Percentiles rank a stretch among this genome's conserved stretches.
These are phyloP conservation scores for Epinotia nisella DNA, from an alignment of 2,888 invertebrate species.

Conservation along the genomic window DNA sequence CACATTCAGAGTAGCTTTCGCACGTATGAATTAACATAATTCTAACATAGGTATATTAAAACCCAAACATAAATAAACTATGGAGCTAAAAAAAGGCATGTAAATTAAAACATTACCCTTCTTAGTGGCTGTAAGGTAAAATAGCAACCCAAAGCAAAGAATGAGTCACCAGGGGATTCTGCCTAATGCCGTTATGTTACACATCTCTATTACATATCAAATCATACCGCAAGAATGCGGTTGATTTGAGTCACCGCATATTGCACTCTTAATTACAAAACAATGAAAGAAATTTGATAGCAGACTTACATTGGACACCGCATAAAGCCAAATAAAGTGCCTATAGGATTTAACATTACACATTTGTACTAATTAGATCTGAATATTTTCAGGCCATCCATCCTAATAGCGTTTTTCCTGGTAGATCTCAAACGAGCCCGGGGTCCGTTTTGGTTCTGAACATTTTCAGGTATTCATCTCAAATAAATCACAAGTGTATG, in stretches of 20 bases:
- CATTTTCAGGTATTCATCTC: no score
- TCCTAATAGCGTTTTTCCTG: no score
- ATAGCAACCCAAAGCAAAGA: background rate
- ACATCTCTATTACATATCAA: background rate
- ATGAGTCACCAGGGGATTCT: background rate
- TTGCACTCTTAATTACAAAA: constrained; percentile 14
- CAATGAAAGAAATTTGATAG: constrained; percentile 24
- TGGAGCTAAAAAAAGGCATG: background rate
- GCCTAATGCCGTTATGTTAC: background rate
- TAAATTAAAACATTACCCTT: background rate
- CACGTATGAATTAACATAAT: no score
- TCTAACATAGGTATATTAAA: no score
- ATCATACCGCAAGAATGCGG: constrained; percentile 31
- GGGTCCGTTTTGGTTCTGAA: no score
- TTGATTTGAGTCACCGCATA: background rate
- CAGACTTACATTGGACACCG: background rate
- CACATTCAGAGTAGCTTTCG: no score
- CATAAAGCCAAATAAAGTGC: no score
- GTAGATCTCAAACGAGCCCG: no score
- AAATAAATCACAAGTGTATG: no score
- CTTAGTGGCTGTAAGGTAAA: background rate
- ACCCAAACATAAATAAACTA: background rate
- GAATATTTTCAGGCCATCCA: no score
- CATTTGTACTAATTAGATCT: no score
- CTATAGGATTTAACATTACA: no score